phyloP scores from a whole-genome alignment of 2,888 invertebrate genomes.

The Pyrrhosoma nymphula region DNA sequence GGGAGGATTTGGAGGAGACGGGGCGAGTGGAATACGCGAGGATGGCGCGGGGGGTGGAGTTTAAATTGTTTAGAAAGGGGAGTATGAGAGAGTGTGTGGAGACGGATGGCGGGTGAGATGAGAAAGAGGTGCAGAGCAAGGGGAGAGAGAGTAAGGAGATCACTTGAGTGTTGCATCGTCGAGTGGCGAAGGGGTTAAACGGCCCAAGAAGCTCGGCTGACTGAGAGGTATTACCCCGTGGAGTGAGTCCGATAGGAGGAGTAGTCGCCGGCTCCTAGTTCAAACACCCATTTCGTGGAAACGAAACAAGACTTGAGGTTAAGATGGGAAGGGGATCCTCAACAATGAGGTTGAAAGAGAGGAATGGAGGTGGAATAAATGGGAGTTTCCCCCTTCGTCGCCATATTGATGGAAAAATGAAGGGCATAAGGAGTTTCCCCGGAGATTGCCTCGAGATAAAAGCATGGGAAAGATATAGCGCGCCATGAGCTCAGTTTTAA shows the following conservation, averaged over 20 bases:
- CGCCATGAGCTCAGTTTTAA: background rate
- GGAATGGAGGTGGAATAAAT: background rate
- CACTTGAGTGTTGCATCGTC: background rate
- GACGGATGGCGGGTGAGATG: background rate
- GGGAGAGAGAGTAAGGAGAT: background rate
- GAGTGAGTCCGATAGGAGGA: background rate
- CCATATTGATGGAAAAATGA: background rate
- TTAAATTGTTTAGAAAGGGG: background rate
- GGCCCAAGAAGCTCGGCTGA: background rate
- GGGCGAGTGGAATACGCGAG: background rate
- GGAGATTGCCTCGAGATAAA: background rate
- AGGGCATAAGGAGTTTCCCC: slow-evolving; percentile 10
- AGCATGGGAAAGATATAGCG: background rate
- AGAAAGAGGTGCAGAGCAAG: background rate
- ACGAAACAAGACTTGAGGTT: background rate
- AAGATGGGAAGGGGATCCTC: background rate
- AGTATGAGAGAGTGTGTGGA: background rate
- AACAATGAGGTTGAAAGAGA: background rate
- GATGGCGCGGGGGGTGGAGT: background rate
- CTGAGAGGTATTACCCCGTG: background rate
- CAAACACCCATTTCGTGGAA: slow-evolving; percentile 1
- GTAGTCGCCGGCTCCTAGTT: background rate
- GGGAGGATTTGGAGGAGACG: background rate
- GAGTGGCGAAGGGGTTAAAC: background rate
- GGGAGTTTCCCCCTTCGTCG: background rate